Percentiles rank a stretch among this genome's conserved stretches.
These are phyloP conservation scores for Clinocottus analis DNA, from an alignment of 2,113 vertebrate species.

Conservation along the genomic window DNA sequence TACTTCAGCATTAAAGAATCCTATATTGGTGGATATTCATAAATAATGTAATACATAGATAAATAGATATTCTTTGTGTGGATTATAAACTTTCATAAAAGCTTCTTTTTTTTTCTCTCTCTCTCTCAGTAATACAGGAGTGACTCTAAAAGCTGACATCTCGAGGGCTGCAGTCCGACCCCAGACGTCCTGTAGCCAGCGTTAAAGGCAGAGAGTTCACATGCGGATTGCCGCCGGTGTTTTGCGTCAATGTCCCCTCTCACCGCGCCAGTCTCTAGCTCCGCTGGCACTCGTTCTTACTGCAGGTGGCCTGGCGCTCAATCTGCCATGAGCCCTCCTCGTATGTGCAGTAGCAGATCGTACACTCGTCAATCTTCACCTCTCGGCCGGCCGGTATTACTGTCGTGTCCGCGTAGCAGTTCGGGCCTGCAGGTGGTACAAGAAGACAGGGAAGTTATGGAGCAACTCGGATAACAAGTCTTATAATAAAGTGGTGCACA, in stretches of 20 bases:
- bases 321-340: constrained; percentile 98
- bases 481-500: background rate
- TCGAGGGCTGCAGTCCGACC: constrained; percentile 54
- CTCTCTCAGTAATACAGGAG: constrained; percentile 62
- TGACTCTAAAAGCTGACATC: constrained; percentile 69
- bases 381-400: constrained; percentile 97
- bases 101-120: constrained; percentile 55
- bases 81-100: constrained; percentile 86
- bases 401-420: constrained; percentile 95
- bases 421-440: constrained; percentile 88
- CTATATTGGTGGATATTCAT: constrained; percentile 67
- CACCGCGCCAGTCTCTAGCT: constrained; percentile 81
- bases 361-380: constrained; percentile 96
- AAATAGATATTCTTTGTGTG: constrained; percentile 86
- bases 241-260: constrained; percentile 35
- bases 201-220: constrained; percentile 69
- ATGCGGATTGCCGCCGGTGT: constrained; percentile 47
- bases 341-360: constrained; percentile 98
- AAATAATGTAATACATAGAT: constrained; percentile 83
- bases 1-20: constrained; percentile 73
- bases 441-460: constrained; percentile 25
- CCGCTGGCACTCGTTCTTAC: constrained; percentile 94
- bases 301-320: constrained; percentile 96
- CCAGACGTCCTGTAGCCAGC: constrained; percentile 67
- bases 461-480: background rate